A percentile compares a stretch with the other conserved stretches of the same genome.
These are phyloP conservation scores for Chionoecetes opilio DNA, from an alignment of 1,140 invertebrate species.

Conservation along the genomic window DNA sequence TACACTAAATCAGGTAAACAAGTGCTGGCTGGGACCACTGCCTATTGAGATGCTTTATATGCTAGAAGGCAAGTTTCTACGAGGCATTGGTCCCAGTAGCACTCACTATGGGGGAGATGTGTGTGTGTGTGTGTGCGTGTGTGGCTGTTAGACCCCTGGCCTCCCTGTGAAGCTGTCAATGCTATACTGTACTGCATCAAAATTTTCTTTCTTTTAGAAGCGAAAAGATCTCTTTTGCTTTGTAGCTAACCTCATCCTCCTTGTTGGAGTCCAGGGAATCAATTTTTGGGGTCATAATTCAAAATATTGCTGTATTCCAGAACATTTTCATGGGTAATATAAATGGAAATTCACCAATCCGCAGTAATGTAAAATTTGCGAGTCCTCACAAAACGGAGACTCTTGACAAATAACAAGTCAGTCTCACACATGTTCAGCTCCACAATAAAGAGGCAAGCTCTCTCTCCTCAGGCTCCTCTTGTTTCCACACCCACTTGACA, in stretches of 20 bases:
- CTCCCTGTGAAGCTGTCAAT: not conserved
- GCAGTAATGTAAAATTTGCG: not conserved
- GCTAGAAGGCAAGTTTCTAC: no score
- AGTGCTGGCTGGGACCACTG: conserved; percentile 40
- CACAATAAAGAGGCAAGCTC: not conserved
- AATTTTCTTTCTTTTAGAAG: no score
- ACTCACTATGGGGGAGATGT: not conserved
- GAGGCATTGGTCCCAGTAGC: not conserved
- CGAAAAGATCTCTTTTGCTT: not conserved
- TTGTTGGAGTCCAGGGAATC: not conserved
- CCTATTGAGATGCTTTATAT: not conserved
- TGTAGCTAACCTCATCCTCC: not conserved
- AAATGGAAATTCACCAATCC: not conserved
- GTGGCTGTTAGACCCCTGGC: not conserved
- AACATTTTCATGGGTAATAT: not conserved
- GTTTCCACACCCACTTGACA: not conserved
- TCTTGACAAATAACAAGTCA: not conserved
- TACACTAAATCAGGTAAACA: not conserved
- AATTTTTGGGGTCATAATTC: no score
- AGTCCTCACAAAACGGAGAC: not conserved
- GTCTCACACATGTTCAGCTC: not conserved
- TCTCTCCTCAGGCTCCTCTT: not conserved
- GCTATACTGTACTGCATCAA: no score
- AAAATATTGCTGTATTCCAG: not conserved
- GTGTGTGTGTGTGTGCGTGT: not conserved